Conservation (phyloP, 1,140 invertebrate genomes). For the Diabrotica undecimpunctata region DNA sequence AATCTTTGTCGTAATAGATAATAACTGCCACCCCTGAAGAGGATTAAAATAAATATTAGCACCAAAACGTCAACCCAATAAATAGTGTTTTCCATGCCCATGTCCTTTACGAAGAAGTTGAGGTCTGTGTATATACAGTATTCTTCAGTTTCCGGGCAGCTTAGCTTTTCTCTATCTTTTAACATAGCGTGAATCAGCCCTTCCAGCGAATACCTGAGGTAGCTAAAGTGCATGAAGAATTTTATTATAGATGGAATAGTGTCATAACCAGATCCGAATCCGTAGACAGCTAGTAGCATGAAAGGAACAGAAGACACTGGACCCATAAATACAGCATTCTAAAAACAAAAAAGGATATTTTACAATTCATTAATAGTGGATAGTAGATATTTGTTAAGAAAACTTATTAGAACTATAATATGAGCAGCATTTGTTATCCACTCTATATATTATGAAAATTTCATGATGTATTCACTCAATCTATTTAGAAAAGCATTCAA, state of each 20-base stretch:
- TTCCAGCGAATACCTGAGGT: conserved; percentile 73
- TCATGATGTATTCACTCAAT: no score
- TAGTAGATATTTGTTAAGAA: no score
- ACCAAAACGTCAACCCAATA: conserved; percentile 60
- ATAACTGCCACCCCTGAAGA: conserved; percentile 58
- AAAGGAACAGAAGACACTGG: conserved; percentile 69
- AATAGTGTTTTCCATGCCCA: conserved; percentile 60
- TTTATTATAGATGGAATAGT: conserved; percentile 64
- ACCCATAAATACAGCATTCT: conserved; percentile 79
- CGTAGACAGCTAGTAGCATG: conserved; percentile 73
- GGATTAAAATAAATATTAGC: conserved; percentile 54
- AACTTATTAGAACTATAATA: no score
- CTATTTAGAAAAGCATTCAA: no score
- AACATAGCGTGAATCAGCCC: conserved; percentile 73
- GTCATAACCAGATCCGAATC: conserved; percentile 62
- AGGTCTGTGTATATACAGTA: conserved; percentile 70
- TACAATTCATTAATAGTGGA: no score
- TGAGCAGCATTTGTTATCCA: no score
- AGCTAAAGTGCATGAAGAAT: conserved; percentile 78
- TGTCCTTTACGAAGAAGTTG: conserved; percentile 55
- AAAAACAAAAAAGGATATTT: conserved; percentile 39
- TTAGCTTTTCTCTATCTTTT: conserved; percentile 61
- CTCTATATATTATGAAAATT: no score
- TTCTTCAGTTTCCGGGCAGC: conserved; percentile 61
- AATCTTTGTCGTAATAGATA: conserved; percentile 64